These are phyloP conservation scores for Agriotes lineatus DNA, from an alignment of 2,888 invertebrate species.

Conservation along the genomic window DNA sequence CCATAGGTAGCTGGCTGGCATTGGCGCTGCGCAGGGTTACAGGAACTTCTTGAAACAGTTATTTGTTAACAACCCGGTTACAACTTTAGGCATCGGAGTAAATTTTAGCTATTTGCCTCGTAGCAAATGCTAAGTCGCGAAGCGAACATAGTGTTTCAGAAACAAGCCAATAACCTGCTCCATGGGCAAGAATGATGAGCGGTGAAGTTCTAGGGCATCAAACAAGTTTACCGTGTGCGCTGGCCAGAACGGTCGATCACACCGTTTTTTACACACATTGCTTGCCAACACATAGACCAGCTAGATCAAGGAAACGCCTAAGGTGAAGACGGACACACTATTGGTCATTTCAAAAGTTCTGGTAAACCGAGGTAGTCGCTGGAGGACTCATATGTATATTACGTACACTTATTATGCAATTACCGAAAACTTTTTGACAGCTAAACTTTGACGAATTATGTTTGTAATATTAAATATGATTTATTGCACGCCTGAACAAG, in stretches of 20 bases:
- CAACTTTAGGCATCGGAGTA: not conserved
- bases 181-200: constrained; percentile 47
- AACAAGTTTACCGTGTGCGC: constrained; percentile 60
- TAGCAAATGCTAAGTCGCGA: constrained; percentile 30
- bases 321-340: constrained; percentile 12
- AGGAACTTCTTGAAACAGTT: too few species aligned
- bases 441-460: too few species aligned
- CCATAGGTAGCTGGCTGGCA: too few species aligned
- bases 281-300: constrained; percentile 42
- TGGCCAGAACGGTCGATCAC: constrained; percentile 65
- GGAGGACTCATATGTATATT: too few species aligned
- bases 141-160: constrained; percentile 38
- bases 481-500: too few species aligned
- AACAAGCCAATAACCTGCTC: constrained; percentile 46
- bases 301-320: constrained; percentile 38
- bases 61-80: not conserved
- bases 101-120: constrained; percentile 5
- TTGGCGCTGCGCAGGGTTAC: too few species aligned
- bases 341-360: too few species aligned
- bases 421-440: too few species aligned
- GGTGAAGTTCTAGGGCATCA: constrained; percentile 56
- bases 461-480: too few species aligned
- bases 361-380: too few species aligned
- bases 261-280: constrained; percentile 53
- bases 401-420: too few species aligned